Evolutionary conservation across 1,140 invertebrate genomes (phyloP), one percentile per base, ranked within the genome.

Genomic region (Fopius arisanus): DNA sequence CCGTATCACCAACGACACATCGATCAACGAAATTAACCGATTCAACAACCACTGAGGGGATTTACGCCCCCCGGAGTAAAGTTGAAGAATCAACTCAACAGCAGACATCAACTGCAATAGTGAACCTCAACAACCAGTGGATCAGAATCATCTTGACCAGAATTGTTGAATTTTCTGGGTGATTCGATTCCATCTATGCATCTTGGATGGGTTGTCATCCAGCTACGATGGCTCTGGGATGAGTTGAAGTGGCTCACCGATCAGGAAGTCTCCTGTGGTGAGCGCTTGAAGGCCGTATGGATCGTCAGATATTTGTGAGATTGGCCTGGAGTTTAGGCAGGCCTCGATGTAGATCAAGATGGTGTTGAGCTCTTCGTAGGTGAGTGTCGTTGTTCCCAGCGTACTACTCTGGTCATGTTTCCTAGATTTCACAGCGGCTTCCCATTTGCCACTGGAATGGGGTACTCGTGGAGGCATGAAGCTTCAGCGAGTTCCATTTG

Each of bases 401-500:
- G 28, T 16, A 0, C 67, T 19, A 14, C 31, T 48, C 2, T 51
- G 43, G 23, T 69, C 40, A 31, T 14, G 1, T 16, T 69, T 69
- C 10, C n/a, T 21, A 2, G 67, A 69, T 26, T 69, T 69, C 9
- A 54, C 41, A 2, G 26, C 19, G 2, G 51, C 59, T 31, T 71
- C 69, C 51, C 69, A 71, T 43, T 62, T 62, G 16, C 69, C 69
- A 14, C 51, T 51, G 7, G 62, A 37, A 71, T 71, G 51, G 7
- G 69, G 69, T 16, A 51, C 48, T 37, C 26, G 26, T 71, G 69
- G 29, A 10, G 69, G 69, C 23, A 33, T 62, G 31, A 71, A 63
- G 3, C n/a, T 7, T 31, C 51, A 71, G 14, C 37, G n/a, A 2
- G 23, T 51, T 28, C 23, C 23, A 51, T 28, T 82, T 16, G 40